These are phyloP conservation scores for Amblyteles armatorius DNA, from an alignment of 2,888 invertebrate genomes.

Conservation along the genomic window DNA sequence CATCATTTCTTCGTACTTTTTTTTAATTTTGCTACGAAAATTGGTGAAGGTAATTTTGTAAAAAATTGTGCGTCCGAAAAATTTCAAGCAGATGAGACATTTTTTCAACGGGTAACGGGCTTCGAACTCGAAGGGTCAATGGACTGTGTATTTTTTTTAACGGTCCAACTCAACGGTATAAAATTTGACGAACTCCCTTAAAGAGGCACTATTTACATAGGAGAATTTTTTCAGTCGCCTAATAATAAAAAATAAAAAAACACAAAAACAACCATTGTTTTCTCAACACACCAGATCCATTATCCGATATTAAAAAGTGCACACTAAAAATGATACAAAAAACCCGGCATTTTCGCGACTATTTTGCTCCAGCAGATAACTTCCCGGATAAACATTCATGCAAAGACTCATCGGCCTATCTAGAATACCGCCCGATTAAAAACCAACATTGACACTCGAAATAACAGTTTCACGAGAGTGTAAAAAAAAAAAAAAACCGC, in stretches of 20 bases:
- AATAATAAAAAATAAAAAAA: background rate
- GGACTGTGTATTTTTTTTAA: too few species aligned
- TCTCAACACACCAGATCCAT: background rate
- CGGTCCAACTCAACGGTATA: too few species aligned
- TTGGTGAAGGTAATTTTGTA: too few species aligned
- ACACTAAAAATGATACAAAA: background rate
- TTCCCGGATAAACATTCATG: background rate
- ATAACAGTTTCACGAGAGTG: background rate
- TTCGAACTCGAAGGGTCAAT: too few species aligned
- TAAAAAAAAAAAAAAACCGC: background rate
- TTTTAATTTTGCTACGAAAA: too few species aligned
- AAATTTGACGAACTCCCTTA: too few species aligned
- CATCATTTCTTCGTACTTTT: too few species aligned
- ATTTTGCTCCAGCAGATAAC: background rate
- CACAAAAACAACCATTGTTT: background rate
- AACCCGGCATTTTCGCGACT: background rate
- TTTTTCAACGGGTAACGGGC: too few species aligned
- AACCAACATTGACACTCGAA: slow-evolving; percentile 8
- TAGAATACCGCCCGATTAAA: background rate
- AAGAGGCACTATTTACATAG: too few species aligned
- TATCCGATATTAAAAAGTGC: background rate
- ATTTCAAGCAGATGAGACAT: too few species aligned
- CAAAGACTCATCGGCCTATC: background rate
- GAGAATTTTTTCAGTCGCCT: background rate
- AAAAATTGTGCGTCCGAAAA: too few species aligned